Evolutionary conservation across 2,888 invertebrate genomes (phyloP), one percentile per base, ranked within the genome.

Genomic region (Drosophila diplacantha): DNA sequence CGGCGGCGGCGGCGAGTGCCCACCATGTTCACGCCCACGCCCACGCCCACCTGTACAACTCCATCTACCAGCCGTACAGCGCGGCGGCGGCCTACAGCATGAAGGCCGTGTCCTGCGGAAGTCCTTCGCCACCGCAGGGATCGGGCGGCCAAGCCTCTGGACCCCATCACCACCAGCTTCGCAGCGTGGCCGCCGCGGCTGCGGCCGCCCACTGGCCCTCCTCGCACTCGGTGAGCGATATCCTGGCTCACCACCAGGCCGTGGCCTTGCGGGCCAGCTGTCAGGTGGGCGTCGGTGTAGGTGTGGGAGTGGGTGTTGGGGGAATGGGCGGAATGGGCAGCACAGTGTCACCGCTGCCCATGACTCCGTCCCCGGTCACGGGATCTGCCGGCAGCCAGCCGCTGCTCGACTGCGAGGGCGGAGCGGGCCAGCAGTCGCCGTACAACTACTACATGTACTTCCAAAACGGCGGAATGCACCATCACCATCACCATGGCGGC

Each of bases 191-290:
- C 5, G 83, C 86, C 12, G 85, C 81, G 6, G 77, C 78, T 7
- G 78, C 65, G 14, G 65, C 66, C 24, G 66, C 84, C 18, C 87
- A 87, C 54, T 88, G 89, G 89, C 89, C 89, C 22, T 91, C 91
- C 71, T 90, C 91, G 43, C 91, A 91, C 79, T 90, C 91, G 9
- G 91, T 91, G 3, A 89, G 89, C 51, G 91, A 91, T 73, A 91
- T 91, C 73, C 79, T 91, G 72, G 90, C 91, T 3, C 88, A 88
- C 58, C 89, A 89, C 69, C 87, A 88, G 64, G 87, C 87, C 3
- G 86, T 87, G 2, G 88, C 88, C 2, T 56, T 88, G 52, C 85
- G 87, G 0, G 86, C 86, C 69, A 87, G 87, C 56, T 87, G 87
- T 70, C 87, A 87, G 65, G 78, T 83, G 37, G 65, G 65, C 12